phyloP scores from a whole-genome alignment of 2,888 invertebrate species.

The Gerosis bhagava region DNA sequence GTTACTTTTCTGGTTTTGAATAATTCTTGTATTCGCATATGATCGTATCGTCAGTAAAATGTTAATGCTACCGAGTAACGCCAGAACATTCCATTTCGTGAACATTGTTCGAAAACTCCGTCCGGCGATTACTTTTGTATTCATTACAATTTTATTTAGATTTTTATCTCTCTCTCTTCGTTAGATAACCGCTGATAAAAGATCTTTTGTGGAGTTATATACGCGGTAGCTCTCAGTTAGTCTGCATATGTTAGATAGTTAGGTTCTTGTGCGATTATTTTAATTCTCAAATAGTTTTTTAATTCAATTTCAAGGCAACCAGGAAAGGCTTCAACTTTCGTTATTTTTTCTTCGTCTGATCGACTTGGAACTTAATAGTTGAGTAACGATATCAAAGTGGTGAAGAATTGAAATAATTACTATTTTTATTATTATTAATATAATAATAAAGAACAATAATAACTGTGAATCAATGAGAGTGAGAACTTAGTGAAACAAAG shows the following conservation, averaged over 20 bases:
- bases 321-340: slow-evolving; percentile 5
- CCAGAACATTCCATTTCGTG: not conserved
- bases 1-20: no score
- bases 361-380: no score
- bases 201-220: slow-evolving; percentile 2
- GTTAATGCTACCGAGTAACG: no score
- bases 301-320: slow-evolving; percentile 1
- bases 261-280: no score
- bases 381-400: slow-evolving; percentile 1
- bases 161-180: slow-evolving; percentile 9
- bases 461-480: slow-evolving; percentile 38
- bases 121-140: no score
- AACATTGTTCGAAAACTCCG: no score
- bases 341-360: no score
- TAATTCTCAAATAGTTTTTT: not conserved
- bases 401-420: slow-evolving; percentile 1
- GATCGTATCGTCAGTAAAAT: no score
- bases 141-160: slow-evolving; percentile 1
- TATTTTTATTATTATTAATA: not conserved
- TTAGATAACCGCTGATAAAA: slow-evolving; percentile 18
- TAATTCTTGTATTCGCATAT: no score
- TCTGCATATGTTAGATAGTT: not conserved
- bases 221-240: slow-evolving; percentile 4
- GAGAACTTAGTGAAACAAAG: slow-evolving; percentile 39
- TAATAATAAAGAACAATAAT: slow-evolving; percentile 6